Evolutionary conservation across 2,113 vertebrate genomes (phyloP).

Genomic region (Hiodon alosoides): DNA sequence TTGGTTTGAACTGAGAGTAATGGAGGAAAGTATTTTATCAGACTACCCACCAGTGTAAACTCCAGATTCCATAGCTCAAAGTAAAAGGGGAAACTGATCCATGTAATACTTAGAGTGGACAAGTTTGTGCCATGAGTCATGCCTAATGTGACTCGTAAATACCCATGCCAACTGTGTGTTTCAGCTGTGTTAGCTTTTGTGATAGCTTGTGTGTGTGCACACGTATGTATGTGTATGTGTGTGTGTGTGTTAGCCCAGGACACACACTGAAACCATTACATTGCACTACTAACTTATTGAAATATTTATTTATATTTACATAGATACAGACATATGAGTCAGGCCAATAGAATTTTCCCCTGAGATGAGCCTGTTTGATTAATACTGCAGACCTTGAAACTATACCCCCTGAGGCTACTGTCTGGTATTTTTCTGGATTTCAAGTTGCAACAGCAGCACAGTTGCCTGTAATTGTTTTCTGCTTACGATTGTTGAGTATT

Average conservation of each 20-base stretch:
- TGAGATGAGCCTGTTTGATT: not conserved
- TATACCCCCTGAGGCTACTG: not conserved
- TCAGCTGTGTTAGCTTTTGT: not conserved
- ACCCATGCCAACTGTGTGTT: slow-evolving; percentile 29
- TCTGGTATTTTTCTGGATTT: not conserved
- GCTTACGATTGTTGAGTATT: not conserved
- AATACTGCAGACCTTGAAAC: not conserved
- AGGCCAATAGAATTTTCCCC: not conserved
- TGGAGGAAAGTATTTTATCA: too few species aligned
- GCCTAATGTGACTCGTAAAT: slow-evolving; percentile 6
- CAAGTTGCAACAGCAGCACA: not conserved
- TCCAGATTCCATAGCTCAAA: too few species aligned
- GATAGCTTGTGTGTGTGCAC: not conserved
- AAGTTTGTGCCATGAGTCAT: slow-evolving; percentile 22
- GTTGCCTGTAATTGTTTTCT: not conserved
- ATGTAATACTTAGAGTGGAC: slow-evolving; percentile 9
- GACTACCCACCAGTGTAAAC: too few species aligned
- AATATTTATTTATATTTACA: not conserved
- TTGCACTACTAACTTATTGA: not conserved
- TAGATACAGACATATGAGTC: not conserved
- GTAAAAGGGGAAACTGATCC: slow-evolving; percentile 14
- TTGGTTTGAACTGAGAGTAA: not conserved
- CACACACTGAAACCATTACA: not conserved
- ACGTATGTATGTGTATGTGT: slow-evolving; percentile 19
- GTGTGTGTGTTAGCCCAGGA: slow-evolving; percentile 3